Conservation (phyloP, 2,113 vertebrate genomes). For the Sterna hirundo region DNA sequence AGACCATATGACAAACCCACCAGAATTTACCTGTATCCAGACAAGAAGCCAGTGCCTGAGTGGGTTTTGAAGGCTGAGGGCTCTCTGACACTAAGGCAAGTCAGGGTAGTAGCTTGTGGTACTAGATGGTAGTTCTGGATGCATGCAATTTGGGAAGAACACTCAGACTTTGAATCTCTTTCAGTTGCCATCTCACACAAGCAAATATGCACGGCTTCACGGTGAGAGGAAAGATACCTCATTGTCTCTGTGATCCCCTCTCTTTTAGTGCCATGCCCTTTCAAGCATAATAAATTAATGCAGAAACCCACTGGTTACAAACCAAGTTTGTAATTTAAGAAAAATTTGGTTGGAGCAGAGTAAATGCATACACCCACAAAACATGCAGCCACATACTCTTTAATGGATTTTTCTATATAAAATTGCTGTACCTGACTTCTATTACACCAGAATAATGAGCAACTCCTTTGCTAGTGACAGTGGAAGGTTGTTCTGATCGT, state of each 20-base stretch:
- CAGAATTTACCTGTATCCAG: not conserved
- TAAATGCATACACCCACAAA: not conserved
- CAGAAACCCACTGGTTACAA: not conserved
- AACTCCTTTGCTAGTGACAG: not conserved
- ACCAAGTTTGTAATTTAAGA: not conserved
- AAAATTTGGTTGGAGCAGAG: not conserved
- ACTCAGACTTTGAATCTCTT: not conserved
- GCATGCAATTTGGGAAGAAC: not conserved
- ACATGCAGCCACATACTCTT: not conserved
- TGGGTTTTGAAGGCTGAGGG: not conserved
- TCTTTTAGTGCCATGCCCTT: not conserved
- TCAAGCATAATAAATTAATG: not conserved
- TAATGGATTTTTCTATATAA: not conserved
- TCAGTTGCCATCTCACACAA: not conserved
- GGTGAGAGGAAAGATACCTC: not conserved
- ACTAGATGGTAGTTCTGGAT: not conserved
- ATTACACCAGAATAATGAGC: not conserved
- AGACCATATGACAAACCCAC: not conserved
- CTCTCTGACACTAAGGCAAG: not conserved
- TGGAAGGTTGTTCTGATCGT: not conserved
- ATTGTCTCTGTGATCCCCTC: not conserved
- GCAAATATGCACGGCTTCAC: not conserved
- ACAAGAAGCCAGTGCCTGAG: not conserved
- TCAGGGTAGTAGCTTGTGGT: not conserved
- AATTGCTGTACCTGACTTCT: not conserved